phyloP scores from a whole-genome alignment of 2,797 vertebrate species.

The Pteropus rufus region DNA sequence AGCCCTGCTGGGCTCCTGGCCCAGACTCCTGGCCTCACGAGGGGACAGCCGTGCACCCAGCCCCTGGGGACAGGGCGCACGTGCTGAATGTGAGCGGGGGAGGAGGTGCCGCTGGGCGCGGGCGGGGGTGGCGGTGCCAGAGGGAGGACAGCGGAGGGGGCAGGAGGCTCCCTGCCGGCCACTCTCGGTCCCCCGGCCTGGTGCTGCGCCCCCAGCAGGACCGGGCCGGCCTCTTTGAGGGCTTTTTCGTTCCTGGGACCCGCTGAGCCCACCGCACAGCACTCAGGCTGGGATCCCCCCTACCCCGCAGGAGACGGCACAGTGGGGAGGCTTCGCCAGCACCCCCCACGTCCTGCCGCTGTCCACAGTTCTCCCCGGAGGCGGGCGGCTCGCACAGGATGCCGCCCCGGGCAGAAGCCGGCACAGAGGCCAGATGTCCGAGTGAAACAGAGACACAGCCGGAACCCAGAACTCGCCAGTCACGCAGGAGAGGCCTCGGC shows the following conservation, averaged over 20 bases:
- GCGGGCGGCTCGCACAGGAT: no score
- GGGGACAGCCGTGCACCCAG: neutral
- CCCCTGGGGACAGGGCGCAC: neutral
- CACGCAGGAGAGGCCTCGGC: neutral
- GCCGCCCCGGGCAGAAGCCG: neutral
- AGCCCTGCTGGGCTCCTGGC: no score
- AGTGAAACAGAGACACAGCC: neutral
- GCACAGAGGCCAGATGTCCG: neutral
- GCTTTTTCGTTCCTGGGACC: neutral
- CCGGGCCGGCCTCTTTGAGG: neutral
- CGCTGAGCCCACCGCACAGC: neutral
- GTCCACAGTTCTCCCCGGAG: neutral
- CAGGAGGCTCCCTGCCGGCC: no score
- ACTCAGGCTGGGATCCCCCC: no score
- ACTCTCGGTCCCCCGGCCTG: no score
- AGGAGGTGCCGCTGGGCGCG: neutral
- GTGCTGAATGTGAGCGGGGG: neutral
- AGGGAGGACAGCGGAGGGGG: no score
- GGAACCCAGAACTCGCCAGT: accelerated
- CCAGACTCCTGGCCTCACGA: no score
- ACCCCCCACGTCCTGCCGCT: neutral
- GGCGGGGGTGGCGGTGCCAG: no score
- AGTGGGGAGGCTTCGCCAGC: neutral
- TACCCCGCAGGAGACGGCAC: no score
- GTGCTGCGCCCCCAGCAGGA: no score